Percentiles rank a stretch among this genome's conserved stretches.
These are phyloP conservation scores for Catostomus latipinnis DNA, from an alignment of 2,797 vertebrate genomes.

Conservation along the genomic window DNA sequence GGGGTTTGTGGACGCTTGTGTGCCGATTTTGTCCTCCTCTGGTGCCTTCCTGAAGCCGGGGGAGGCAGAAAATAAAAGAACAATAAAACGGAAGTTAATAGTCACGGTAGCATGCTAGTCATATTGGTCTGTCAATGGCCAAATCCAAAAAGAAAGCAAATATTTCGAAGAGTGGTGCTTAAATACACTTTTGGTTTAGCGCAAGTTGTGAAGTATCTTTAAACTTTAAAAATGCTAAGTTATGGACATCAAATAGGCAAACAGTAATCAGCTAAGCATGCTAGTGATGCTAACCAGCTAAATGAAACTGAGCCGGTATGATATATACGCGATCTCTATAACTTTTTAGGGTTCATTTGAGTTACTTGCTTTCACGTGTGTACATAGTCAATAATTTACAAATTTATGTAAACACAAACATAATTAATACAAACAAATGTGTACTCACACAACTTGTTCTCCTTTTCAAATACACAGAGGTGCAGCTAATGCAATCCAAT, in stretches of 20 bases:
- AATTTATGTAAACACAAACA: constrained; percentile 30
- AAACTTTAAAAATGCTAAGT: constrained; percentile 22
- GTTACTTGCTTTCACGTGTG: neutral
- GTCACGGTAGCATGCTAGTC: constrained; percentile 31
- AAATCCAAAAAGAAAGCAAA: neutral
- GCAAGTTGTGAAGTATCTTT: neutral
- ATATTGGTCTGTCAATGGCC: neutral
- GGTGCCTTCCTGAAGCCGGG: constrained; percentile 65
- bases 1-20: constrained; percentile 24
- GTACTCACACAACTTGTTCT: constrained; percentile 77
- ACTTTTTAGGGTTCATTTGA: constrained; percentile 11
- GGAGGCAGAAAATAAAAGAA: constrained; percentile 62
- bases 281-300: constrained; percentile 65
- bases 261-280: constrained; percentile 7
- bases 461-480: constrained; percentile 61
- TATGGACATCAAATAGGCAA: constrained; percentile 2
- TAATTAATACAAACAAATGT: constrained; percentile 47
- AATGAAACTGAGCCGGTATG: neutral
- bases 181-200: neutral
- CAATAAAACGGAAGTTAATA: constrained; percentile 73
- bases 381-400: neutral
- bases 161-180: neutral
- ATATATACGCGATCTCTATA: neutral
- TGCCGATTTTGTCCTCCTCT: constrained; percentile 62
- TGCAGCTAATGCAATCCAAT: constrained; percentile 50